Evolutionary conservation across 1,140 invertebrate genomes (phyloP).

Genomic region (Diorhabda elongata): DNA sequence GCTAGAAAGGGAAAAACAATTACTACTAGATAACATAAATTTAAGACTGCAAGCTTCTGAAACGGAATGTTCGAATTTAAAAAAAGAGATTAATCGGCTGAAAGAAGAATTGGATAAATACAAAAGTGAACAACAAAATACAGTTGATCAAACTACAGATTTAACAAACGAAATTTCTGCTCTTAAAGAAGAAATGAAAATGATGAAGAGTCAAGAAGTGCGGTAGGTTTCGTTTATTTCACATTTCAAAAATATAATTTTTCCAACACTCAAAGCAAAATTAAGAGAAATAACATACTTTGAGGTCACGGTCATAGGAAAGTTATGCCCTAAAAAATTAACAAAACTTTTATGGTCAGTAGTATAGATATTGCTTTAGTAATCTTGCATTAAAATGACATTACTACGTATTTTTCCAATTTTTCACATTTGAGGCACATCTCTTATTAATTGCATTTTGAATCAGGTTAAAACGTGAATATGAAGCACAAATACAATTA

Average conservation of each 20-base stretch:
- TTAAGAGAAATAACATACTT: too few species aligned
- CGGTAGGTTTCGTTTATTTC: conserved; percentile 21
- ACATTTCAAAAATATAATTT: too few species aligned
- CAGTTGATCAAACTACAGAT: conserved; percentile 48
- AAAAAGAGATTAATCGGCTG: conserved; percentile 64
- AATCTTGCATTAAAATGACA: too few species aligned
- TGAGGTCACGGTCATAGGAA: too few species aligned
- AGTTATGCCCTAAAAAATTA: too few species aligned
- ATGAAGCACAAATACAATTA: conserved; percentile 42
- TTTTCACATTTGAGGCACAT: not conserved
- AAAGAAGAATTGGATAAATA: conserved; percentile 49
- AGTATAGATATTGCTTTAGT: too few species aligned
- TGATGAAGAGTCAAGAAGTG: conserved; percentile 37
- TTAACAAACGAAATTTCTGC: conserved; percentile 48
- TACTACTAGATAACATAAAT: conserved; percentile 80
- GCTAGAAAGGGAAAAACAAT: conserved; percentile 79
- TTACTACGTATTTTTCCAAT: not conserved
- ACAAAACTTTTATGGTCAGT: too few species aligned
- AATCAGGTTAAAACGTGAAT: conserved; percentile 37
- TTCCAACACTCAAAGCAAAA: too few species aligned
- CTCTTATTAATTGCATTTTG: not conserved
- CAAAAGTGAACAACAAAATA: conserved; percentile 49
- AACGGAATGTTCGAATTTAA: conserved; percentile 68
- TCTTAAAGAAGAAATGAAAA: conserved; percentile 37
- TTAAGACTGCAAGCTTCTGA: conserved; percentile 78